Conservation (phyloP, 2,888 invertebrate species). For the Tipula unca region DNA sequence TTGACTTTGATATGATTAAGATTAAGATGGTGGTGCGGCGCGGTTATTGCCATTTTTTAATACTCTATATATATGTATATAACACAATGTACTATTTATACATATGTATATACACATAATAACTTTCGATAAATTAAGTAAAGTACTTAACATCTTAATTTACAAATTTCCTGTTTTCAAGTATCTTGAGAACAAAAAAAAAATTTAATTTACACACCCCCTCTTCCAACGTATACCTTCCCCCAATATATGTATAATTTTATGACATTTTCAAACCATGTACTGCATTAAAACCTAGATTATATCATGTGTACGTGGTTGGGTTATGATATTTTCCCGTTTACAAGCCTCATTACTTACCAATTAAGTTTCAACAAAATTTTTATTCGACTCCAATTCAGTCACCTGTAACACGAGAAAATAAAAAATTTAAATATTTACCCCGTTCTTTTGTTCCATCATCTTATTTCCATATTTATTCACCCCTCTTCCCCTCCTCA, state of each 20-base stretch:
- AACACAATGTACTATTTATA: not conserved
- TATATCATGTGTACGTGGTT: not conserved
- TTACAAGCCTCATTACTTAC: constrained; percentile 14
- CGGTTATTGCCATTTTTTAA: not conserved
- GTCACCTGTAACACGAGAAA: not conserved
- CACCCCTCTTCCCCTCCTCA: not conserved
- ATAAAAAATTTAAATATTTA: not conserved
- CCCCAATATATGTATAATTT: not conserved
- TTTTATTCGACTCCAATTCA: not conserved
- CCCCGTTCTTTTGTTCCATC: not conserved
- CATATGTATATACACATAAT: not conserved
- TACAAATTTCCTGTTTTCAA: not conserved
- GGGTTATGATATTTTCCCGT: not conserved
- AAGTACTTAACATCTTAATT: not conserved
- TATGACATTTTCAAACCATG: not conserved
- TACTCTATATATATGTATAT: not conserved
- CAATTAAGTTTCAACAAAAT: not conserved
- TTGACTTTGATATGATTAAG: not conserved
- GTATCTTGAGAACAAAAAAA: not conserved
- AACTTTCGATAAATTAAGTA: not conserved
- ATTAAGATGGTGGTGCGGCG: not conserved
- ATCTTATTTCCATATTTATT: not conserved
- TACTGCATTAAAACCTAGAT: not conserved
- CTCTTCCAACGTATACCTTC: not conserved
- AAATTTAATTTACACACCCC: not conserved